These are phyloP conservation scores for Scaptomyza caliginosa DNA, from an alignment of 2,888 invertebrate genomes.

Conservation along the genomic window DNA sequence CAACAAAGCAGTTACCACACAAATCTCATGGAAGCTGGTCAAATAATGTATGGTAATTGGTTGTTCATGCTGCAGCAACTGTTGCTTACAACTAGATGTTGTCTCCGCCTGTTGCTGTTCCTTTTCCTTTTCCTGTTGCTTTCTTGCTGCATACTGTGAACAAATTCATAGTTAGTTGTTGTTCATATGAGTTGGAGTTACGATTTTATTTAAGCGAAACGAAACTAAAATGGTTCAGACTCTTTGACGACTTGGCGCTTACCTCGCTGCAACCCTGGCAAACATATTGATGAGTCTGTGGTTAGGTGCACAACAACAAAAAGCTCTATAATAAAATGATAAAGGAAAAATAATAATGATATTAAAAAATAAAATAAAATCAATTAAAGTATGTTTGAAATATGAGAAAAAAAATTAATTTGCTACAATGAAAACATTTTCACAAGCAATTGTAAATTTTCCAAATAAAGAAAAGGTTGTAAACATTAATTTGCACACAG, in stretches of 20 bases:
- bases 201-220: too few relatives aligned
- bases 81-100: slow-evolving; percentile 35
- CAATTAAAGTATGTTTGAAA: slow-evolving; percentile 10
- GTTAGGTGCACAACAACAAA: slow-evolving; percentile 68
- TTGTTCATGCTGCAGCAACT: slow-evolving; percentile 15
- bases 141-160: slow-evolving; percentile 39
- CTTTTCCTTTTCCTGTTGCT: slow-evolving; percentile 15
- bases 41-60: slow-evolving; percentile 88
- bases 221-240: not conserved
- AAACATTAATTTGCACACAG: not conserved
- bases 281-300: slow-evolving; percentile 36
- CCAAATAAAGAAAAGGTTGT: not conserved
- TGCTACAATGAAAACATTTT: too few relatives aligned
- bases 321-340: slow-evolving; percentile 53
- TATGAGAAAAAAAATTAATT: slow-evolving; percentile 18
- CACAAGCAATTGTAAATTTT: not conserved
- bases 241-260: slow-evolving; percentile 35
- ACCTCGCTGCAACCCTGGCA: slow-evolving; percentile 47
- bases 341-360: slow-evolving; percentile 24
- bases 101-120: slow-evolving; percentile 14
- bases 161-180: too few relatives aligned
- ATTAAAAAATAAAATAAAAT: slow-evolving; percentile 11
- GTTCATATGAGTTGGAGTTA: too few relatives aligned
- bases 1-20: slow-evolving; percentile 92
- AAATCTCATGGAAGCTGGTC: slow-evolving; percentile 91